Evolutionary conservation across 2,113 vertebrate genomes (phyloP).

Genomic region (Lepisosteus oculatus): DNA sequence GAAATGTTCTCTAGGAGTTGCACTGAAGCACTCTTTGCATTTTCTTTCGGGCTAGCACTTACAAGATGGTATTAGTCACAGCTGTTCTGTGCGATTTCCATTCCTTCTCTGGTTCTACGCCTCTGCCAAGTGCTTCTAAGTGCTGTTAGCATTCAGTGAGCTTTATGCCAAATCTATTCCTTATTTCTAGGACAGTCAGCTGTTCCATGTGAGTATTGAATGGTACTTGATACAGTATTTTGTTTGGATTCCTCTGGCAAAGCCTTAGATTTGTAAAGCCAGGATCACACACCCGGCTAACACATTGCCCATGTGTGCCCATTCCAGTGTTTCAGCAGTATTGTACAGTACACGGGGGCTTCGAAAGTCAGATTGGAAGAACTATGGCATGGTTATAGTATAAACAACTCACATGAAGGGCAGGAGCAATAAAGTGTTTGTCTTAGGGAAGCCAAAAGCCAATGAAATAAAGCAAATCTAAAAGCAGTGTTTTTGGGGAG

Average conservation of each 20-base stretch:
- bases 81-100: conserved; percentile 48
- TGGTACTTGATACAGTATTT: conserved; percentile 43
- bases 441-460: no score
- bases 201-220: conserved; percentile 42
- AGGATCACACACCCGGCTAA: conserved; percentile 37
- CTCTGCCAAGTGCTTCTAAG: conserved; percentile 46
- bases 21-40: conserved; percentile 37
- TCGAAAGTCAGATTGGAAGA: no score
- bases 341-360: no score
- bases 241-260: conserved; percentile 29
- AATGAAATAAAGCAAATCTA: no score
- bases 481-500: no score
- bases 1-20: conserved; percentile 49
- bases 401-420: no score
- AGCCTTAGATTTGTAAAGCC: conserved; percentile 25
- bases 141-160: conserved; percentile 39
- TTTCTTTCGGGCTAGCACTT: conserved; percentile 47
- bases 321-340: conserved; percentile 21
- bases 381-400: no score
- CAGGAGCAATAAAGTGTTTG: no score
- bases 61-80: conserved; percentile 51
- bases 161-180: conserved; percentile 34
- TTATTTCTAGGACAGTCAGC: conserved; percentile 43
- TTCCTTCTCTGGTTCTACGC: conserved; percentile 32
- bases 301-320: conserved; percentile 22